Percentiles rank a stretch among this genome's conserved stretches.
Evolutionary conservation across 2,888 invertebrate species (phyloP).

Genomic region (Dryomyza anilis): DNA sequence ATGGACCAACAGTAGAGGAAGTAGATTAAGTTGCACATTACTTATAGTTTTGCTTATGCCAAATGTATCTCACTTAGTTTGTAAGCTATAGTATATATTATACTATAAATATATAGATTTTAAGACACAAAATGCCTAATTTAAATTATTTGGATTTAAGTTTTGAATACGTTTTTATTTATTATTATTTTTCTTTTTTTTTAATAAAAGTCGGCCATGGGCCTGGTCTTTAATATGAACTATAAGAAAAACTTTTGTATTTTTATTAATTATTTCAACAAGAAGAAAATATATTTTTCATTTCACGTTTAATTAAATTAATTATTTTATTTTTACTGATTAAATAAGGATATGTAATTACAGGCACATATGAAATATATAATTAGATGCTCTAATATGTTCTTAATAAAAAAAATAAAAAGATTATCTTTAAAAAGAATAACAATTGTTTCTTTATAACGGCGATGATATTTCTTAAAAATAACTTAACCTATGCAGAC

Average conservation of each 20-base stretch:
- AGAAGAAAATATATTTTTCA: not conserved
- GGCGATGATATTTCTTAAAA: too few relatives aligned
- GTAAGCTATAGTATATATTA: not conserved
- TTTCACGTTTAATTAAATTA: not conserved
- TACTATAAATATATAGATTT: not conserved
- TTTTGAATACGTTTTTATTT: not conserved
- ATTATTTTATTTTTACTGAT: not conserved
- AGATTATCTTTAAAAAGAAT: not conserved
- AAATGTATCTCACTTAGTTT: not conserved
- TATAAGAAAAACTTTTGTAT: not conserved
- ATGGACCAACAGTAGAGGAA: constrained; percentile 58
- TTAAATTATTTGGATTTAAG: not conserved
- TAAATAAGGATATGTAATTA: not conserved
- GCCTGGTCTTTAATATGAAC: not conserved
- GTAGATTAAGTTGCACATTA: constrained; percentile 57
- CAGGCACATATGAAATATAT: not conserved
- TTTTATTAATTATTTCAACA: not conserved
- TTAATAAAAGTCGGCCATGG: constrained; percentile 10
- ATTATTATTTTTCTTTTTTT: not conserved
- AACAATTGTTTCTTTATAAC: too few relatives aligned
- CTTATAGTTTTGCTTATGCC: too few relatives aligned
- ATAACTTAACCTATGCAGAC: not conserved
- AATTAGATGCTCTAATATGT: not conserved
- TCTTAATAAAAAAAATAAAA: not conserved
- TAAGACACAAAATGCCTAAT: not conserved